Percentiles rank a stretch among this genome's conserved stretches.
Conservation (phyloP, 2,888 invertebrate species). For the Caenorhabditis becei region DNA sequence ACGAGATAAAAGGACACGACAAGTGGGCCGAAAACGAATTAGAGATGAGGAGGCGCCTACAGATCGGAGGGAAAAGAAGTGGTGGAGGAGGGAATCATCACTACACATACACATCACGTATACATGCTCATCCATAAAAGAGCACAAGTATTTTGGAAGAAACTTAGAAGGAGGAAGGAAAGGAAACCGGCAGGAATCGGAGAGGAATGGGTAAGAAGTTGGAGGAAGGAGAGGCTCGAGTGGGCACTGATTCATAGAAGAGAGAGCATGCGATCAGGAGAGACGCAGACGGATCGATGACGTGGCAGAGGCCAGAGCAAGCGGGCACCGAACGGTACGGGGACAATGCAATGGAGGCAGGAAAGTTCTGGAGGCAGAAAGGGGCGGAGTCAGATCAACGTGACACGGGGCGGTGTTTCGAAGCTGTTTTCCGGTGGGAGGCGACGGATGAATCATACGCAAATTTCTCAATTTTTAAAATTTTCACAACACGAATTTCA, state of each 20-base stretch:
- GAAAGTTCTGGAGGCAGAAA: background rate
- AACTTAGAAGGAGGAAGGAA: conserved; percentile 21
- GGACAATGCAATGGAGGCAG: background rate
- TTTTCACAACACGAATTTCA: too few relatives aligned
- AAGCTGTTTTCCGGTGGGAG: background rate
- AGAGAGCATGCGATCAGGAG: conserved; percentile 8
- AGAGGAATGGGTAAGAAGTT: background rate
- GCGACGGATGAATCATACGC: background rate
- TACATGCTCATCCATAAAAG: conserved; percentile 61
- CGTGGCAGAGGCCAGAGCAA: background rate
- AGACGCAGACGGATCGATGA: conserved; percentile 32
- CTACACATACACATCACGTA: conserved; percentile 39
- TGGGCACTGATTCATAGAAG: conserved; percentile 12
- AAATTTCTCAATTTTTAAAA: conserved; percentile 1
- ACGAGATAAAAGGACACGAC: conserved; percentile 57
- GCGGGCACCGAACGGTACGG: background rate
- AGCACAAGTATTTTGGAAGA: conserved; percentile 52
- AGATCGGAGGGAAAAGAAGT: conserved; percentile 15
- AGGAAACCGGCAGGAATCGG: background rate
- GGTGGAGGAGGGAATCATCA: background rate
- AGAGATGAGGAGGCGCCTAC: conserved; percentile 42
- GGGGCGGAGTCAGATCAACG: background rate
- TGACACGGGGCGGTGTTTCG: too few relatives aligned
- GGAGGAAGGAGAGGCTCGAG: background rate
- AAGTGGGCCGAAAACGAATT: conserved; percentile 61